Evolutionary conservation across 2,888 invertebrate species (phyloP), one percentile per base, ranked within the genome.

Genomic region (Leucophenga montana): DNA sequence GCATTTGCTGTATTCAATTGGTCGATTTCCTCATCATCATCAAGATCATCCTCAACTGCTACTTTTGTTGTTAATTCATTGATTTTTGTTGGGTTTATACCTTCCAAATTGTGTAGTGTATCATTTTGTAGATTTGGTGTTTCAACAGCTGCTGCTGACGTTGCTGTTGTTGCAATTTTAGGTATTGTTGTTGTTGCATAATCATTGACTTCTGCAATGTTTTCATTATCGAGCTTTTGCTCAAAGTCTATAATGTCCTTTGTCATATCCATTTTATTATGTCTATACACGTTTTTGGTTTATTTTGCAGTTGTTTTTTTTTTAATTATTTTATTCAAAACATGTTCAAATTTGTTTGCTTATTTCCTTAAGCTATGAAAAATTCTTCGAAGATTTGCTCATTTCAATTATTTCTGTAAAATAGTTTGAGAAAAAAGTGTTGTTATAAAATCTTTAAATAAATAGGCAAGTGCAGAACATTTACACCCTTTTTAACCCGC

Each of bases 191-290:
- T n/a, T n/a, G 16, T n/a, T 50, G 1, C 77, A 46, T 78, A 80
- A 54, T 83, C 80, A 67, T 61, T 76, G 9, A 79, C 67, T 73
- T 77, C 77, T 16, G 31, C 68, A 78, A 27, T 82, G 79, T 33
- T 16, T 22, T 74, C 77, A n/a, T 44, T 57, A 22, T 83, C 80
- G 64, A 79, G 72, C 69, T 82, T 86, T 67, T 82, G 75, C 8
- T 84, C 83, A 66, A 84, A 86, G 67, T 86, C 86, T 61, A 85
- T 82, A 9, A 86, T 81, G 54, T 86, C 86, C 78, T 86, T 86
- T 76, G 86, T 85, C 85, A 86, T 84, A 76, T 86, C 86, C 86
- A 86, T 86, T 56, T 67, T 59, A 0, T 18, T 20, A 18, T 18
- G n/a, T 18, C n/a, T n/a, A 27, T 33, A 14, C 33, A 54, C 69